These are phyloP conservation scores for Deilephila elpenor DNA, from an alignment of 2,888 invertebrate genomes.

Conservation along the genomic window DNA sequence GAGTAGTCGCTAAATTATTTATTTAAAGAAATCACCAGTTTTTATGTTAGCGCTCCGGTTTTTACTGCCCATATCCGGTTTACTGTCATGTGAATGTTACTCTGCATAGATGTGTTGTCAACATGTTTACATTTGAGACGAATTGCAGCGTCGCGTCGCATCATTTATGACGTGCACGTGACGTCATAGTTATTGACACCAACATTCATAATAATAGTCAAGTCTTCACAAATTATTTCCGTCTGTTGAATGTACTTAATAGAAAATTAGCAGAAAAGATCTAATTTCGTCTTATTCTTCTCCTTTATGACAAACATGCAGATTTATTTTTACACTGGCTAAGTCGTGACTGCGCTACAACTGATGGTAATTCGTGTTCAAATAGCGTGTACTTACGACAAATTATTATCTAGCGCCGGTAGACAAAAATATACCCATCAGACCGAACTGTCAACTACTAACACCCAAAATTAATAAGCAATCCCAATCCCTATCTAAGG, in stretches of 20 bases:
- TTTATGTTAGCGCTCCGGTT: conserved; percentile 9
- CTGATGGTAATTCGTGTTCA: no score
- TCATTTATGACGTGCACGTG: not conserved
- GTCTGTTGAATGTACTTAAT: not conserved
- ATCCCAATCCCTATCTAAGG: no score
- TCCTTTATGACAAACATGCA: no score
- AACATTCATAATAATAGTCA: not conserved
- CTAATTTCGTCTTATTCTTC: not conserved
- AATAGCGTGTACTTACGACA: no score
- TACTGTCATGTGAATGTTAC: conserved; percentile 1
- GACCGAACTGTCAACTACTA: no score
- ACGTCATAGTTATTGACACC: not conserved
- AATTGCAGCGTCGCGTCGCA: not conserved
- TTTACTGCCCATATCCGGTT: conserved; percentile 16
- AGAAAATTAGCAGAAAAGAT: not conserved
- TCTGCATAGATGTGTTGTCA: not conserved
- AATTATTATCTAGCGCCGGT: no score
- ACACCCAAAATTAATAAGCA: no score
- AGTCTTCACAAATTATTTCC: not conserved
- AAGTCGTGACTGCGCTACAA: no score
- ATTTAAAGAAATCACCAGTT: conserved; percentile 12
- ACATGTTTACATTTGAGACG: not conserved
- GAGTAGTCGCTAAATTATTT: not conserved
- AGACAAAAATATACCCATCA: no score
- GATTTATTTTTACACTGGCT: no score